Conservation (phyloP, 64 coral and sea anemone species). For the Stylophora pistillata region DNA sequence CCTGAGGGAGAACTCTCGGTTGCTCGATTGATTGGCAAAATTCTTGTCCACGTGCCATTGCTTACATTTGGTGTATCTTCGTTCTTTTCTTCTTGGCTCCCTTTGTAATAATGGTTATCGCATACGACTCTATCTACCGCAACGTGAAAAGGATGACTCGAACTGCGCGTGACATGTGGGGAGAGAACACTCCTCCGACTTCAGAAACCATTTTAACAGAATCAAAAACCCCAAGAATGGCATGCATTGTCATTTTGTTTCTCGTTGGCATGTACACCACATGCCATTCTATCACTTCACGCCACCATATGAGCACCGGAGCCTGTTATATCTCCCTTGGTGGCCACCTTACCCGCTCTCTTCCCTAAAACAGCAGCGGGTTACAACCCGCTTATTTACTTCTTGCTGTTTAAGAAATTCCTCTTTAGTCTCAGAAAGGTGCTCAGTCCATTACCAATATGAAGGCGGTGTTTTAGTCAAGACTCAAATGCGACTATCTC, state of each 20-base stretch:
- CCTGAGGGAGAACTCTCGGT: background rate
- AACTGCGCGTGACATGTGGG: conserved; percentile 24
- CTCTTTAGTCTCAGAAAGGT: background rate
- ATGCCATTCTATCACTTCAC: background rate
- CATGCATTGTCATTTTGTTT: conserved; percentile 21
- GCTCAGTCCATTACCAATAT: background rate
- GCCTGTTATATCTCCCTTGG: background rate
- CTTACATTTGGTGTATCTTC: conserved; percentile 16
- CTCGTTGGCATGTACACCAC: conserved; percentile 20
- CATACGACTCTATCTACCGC: background rate
- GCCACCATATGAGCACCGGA: background rate
- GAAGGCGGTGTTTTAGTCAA: background rate
- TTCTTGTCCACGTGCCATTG: background rate
- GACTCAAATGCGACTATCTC: background rate
- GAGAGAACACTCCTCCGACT: background rate
- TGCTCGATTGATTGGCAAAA: conserved; percentile 22
- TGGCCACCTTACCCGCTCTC: background rate
- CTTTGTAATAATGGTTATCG: background rate
- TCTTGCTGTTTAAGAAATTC: conserved; percentile 26
- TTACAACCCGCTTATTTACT: conserved; percentile 39
- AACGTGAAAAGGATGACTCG: conserved; percentile 21
- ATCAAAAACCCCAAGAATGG: conserved; percentile 4
- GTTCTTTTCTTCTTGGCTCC: conserved; percentile 10
- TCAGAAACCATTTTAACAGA: background rate
- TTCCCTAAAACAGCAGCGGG: conserved; percentile 13